phyloP scores from a whole-genome alignment of 2,797 vertebrate genomes.

The Pipistrellus pygmaeus region DNA sequence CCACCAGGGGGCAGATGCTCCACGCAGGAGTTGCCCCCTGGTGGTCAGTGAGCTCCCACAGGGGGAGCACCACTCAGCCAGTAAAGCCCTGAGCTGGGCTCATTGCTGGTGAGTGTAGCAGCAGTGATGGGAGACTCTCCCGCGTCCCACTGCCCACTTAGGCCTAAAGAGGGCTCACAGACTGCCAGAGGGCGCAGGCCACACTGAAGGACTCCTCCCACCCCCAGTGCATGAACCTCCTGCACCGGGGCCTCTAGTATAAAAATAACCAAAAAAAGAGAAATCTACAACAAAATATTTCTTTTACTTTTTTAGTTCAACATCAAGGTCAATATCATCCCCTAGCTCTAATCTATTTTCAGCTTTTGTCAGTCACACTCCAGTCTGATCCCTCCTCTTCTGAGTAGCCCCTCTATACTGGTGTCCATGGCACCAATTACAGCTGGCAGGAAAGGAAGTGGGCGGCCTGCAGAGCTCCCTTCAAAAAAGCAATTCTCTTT shows the following conservation, averaged over 20 bases:
- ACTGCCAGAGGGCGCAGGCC: too few species aligned
- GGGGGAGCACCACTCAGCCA: too few species aligned
- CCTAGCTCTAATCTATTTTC: slow-evolving; percentile 40
- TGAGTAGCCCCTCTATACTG: neutral
- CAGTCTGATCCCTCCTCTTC: slow-evolving; percentile 31
- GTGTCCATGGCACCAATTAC: slow-evolving; percentile 39
- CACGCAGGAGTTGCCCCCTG: too few species aligned
- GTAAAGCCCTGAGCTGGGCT: too few species aligned
- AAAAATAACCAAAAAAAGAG: neutral
- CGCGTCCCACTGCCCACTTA: too few species aligned
- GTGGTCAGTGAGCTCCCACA: too few species aligned
- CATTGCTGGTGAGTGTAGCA: accelerated
- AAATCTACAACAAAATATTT: neutral
- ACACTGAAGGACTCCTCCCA: too few species aligned
- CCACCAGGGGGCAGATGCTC: too few species aligned
- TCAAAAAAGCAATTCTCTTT: slow-evolving; percentile 21
- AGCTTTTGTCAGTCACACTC: neutral
- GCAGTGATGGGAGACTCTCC: too few species aligned
- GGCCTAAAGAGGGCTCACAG: too few species aligned
- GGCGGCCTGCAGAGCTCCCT: neutral
- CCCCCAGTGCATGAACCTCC: too few species aligned
- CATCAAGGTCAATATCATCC: neutral
- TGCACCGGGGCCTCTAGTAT: too few species aligned
- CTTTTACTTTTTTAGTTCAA: neutral
- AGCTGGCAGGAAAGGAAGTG: slow-evolving; percentile 51